Conservation (phyloP, 2,797 vertebrate species). For the Taenioides sp. region DNA sequence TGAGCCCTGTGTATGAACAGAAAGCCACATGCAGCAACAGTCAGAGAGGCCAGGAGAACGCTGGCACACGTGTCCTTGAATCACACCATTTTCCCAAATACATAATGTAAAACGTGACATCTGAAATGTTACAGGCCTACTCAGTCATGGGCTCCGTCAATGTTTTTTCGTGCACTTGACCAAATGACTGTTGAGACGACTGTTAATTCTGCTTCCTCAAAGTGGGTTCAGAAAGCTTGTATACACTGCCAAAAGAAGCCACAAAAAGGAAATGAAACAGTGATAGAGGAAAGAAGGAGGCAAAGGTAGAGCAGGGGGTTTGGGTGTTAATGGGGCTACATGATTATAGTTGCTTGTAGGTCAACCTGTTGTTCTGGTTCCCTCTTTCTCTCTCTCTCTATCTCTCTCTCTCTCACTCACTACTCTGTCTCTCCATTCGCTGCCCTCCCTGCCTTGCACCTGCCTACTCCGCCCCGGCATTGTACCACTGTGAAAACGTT, state of each 20-base stretch:
- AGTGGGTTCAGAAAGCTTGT: slow-evolving; percentile 54
- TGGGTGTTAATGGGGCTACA: slow-evolving; percentile 94
- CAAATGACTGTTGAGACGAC: slow-evolving; percentile 62
- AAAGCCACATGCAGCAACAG: slow-evolving; percentile 34
- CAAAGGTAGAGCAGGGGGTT: slow-evolving; percentile 66
- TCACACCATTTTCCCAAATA: slow-evolving; percentile 62
- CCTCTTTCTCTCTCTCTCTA: slow-evolving; percentile 44
- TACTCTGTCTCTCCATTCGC: slow-evolving; percentile 64
- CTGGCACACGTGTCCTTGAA: slow-evolving; percentile 62
- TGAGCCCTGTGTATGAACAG: slow-evolving; percentile 1
- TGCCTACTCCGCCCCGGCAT: slow-evolving; percentile 78
- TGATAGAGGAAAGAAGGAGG: slow-evolving; percentile 62
- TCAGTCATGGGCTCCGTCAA: slow-evolving; percentile 50
- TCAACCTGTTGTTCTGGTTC: slow-evolving; percentile 85
- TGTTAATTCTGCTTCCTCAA: slow-evolving; percentile 54
- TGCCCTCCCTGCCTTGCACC: slow-evolving; percentile 70
- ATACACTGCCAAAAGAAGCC: slow-evolving; percentile 48
- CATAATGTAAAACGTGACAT: slow-evolving; percentile 64
- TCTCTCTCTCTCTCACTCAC: slow-evolving; percentile 54
- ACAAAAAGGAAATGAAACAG: slow-evolving; percentile 72
- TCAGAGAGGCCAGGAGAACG: slow-evolving; percentile 78
- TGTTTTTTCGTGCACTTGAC: slow-evolving; percentile 71
- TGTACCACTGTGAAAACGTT: slow-evolving; percentile 96
- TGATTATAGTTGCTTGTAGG: slow-evolving; percentile 96
- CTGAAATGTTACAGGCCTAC: slow-evolving; percentile 59